Base-by-base conservation (phyloP, 2,113 vertebrate genomes). In the Anser cygnoides region DNA sequence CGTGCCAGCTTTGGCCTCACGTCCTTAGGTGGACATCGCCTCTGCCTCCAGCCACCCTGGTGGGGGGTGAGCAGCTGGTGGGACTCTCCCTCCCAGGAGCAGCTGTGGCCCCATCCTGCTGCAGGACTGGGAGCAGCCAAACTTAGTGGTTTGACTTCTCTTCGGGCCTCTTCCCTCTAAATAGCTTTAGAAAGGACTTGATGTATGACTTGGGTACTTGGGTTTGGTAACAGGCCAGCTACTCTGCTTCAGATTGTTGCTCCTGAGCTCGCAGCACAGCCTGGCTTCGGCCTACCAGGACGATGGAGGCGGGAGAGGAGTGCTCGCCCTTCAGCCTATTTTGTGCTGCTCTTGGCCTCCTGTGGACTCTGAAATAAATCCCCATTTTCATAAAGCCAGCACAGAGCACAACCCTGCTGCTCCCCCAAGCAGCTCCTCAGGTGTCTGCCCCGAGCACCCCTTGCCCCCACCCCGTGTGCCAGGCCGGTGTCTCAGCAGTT, bases 131-230 rank as follows among this genome's bases (percentile, higher is more conserved):
- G n/a, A 71, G 10, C 37, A 67, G 13, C 66, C n/a, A 52, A 33
- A 29, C 0, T 0, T 3, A 6, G 13, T 57, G 3, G 10, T 61
- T 0, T 70, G 44, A 18, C 33, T 49, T 44, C 68, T 39, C 7
- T 2, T 68, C 26, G 46, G 12, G 46, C 62, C 54, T 67, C 0
- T 0, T 88, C 63, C 44, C n/a, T 50, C 35, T 1, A 1, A 1
- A 0, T 20, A 54, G n/a, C 35, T 49, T 59, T 37, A 61, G 71
- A 49, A 49, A 37, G 59, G 54, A 16, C 37, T 52, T 44, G 71
- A 22, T 18, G 25, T 3, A 10, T 1, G 7, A 29, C 46, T 23
- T 29, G 63, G 58, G 11, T 29, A 6, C 54, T 76, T 17, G n/a
- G 31, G 22, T 20, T 43, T 65, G 70, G 52, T 33, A 54, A 16